Conservation (phyloP, 2,113 vertebrate genomes). For the Casuarius casuarius region DNA sequence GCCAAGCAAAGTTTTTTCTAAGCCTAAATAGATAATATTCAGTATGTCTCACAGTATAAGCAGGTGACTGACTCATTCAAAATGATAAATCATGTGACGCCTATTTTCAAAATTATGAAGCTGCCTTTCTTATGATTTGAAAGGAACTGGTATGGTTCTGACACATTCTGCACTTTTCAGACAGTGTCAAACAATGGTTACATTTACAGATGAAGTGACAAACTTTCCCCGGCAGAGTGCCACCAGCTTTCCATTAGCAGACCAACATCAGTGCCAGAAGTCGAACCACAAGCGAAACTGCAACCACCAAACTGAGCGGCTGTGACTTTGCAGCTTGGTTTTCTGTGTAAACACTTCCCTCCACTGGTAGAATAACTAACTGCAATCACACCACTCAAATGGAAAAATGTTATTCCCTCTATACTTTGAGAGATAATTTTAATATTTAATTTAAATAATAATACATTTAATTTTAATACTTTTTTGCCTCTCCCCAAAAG, state of each 20-base stretch:
- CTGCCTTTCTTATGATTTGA: not conserved
- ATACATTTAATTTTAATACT: not conserved
- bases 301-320: not conserved
- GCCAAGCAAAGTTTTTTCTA: not conserved
- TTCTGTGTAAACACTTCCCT: slow-evolving; percentile 62
- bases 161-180: not conserved
- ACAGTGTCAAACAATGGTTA: not conserved
- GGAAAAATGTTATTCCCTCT: not conserved
- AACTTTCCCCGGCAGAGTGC: not conserved
- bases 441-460: not conserved
- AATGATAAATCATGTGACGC: not conserved
- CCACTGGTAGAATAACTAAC: slow-evolving; percentile 47
- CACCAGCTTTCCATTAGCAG: accelerated
- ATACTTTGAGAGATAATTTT: not conserved
- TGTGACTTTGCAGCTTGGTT: not conserved
- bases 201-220: not conserved
- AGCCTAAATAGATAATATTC: not conserved
- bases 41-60: not conserved
- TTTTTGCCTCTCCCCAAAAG: not conserved
- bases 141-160: not conserved
- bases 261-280: not conserved
- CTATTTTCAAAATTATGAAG: not conserved
- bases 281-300: accelerated
- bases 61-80: not conserved
- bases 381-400: not conserved